phyloP scores from a whole-genome alignment of 2,113 vertebrate genomes.

The Gorsachius goisagi region DNA sequence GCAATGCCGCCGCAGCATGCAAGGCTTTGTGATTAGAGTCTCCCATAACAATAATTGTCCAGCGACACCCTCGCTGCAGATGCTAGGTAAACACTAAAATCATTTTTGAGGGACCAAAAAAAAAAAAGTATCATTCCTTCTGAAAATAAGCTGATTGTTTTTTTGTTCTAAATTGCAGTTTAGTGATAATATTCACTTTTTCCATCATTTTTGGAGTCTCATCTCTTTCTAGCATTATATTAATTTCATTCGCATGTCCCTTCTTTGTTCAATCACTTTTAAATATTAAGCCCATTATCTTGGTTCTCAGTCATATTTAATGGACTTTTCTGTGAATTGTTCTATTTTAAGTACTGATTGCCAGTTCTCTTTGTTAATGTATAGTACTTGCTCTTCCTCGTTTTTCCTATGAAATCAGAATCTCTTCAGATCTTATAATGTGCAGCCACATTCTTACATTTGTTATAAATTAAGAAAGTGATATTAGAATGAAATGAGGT shows the following conservation, averaged over 20 bases:
- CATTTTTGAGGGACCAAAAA: neutral
- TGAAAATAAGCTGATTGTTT: neutral
- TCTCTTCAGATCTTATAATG: neutral
- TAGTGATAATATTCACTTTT: neutral
- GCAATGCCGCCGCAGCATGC: rapidly evolving
- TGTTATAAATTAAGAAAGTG: neutral
- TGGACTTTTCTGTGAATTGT: neutral
- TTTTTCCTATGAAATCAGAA: neutral
- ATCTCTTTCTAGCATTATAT: neutral
- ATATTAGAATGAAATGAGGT: neutral
- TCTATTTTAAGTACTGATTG: slow-evolving; percentile 37
- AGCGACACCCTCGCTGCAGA: neutral
- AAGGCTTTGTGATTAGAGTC: rapidly evolving
- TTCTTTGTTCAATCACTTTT: slow-evolving; percentile 17
- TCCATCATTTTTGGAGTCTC: neutral
- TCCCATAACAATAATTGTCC: neutral
- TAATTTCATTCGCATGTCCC: neutral
- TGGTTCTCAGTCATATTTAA: slow-evolving; percentile 25
- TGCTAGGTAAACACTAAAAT: neutral
- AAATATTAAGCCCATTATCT: slow-evolving; percentile 31
- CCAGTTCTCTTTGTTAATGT: neutral
- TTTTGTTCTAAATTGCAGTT: neutral
- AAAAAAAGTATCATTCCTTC: neutral
- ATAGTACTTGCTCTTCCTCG: neutral
- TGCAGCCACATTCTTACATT: neutral